Evolutionary conservation across 2,113 vertebrate genomes (phyloP).

Genomic region (Tichodroma muraria): DNA sequence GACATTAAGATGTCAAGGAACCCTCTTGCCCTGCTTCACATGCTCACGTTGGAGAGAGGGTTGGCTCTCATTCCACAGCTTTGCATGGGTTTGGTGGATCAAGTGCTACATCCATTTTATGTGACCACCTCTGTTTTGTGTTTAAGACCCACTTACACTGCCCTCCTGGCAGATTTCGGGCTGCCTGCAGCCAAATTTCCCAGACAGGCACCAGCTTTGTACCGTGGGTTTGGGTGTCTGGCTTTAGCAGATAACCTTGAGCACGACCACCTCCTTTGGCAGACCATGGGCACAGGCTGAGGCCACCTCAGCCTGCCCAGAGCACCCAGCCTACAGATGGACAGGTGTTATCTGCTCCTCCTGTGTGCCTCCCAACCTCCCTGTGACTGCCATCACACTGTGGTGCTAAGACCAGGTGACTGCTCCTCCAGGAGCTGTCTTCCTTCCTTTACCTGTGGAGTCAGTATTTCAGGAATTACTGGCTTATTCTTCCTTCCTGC

Average conservation of each 20-base stretch:
- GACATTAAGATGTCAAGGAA: neutral
- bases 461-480: neutral
- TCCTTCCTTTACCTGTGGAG: neutral
- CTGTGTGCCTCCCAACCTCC: neutral
- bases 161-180: neutral
- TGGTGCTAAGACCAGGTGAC: neutral
- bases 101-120: neutral
- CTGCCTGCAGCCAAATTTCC: neutral
- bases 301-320: neutral
- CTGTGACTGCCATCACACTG: neutral
- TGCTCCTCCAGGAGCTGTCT: neutral
- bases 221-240: neutral
- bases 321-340: neutral
- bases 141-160: neutral
- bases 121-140: neutral
- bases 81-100: neutral
- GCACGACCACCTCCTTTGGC: neutral
- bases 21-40: neutral
- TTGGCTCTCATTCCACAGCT: neutral
- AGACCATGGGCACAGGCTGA: neutral
- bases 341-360: neutral
- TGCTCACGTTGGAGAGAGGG: accelerated
- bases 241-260: neutral
- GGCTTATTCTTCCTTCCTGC: neutral
- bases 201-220: neutral